Evolutionary conservation across 2,113 vertebrate species (phyloP).

Genomic region (Tichodroma muraria): DNA sequence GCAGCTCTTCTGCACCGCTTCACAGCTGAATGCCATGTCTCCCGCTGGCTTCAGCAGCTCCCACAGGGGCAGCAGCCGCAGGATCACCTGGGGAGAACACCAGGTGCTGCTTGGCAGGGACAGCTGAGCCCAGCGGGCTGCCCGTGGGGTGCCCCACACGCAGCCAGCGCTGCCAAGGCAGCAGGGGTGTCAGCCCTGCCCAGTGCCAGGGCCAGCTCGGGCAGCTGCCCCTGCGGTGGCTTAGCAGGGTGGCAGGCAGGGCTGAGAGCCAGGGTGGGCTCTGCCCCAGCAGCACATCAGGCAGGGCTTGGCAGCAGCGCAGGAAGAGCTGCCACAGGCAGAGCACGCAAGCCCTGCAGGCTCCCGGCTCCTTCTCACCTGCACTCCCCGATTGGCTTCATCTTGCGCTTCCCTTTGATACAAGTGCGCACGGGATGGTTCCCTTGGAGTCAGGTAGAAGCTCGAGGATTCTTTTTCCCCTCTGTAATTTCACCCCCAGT

Average conservation of each 20-base stretch:
- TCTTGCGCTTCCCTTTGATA: background rate
- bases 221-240: background rate
- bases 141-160: background rate
- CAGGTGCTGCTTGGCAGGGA: accelerated
- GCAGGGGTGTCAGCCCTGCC: background rate
- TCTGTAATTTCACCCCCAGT: background rate
- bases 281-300: background rate
- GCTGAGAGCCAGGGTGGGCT: background rate
- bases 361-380: accelerated
- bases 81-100: accelerated
- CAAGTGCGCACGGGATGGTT: accelerated
- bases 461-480: background rate
- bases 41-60: background rate
- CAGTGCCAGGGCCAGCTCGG: background rate
- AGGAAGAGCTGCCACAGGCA: background rate
- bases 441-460: background rate
- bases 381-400: background rate
- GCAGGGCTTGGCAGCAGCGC: accelerated
- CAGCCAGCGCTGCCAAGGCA: background rate
- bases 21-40: accelerated
- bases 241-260: accelerated
- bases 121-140: background rate
- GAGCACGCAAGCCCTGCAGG: accelerated
- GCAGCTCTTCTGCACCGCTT: background rate
- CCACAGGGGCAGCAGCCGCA: accelerated